Evolutionary conservation across 2,113 vertebrate genomes (phyloP).

Genomic region (Leucopsar rothschildi): DNA sequence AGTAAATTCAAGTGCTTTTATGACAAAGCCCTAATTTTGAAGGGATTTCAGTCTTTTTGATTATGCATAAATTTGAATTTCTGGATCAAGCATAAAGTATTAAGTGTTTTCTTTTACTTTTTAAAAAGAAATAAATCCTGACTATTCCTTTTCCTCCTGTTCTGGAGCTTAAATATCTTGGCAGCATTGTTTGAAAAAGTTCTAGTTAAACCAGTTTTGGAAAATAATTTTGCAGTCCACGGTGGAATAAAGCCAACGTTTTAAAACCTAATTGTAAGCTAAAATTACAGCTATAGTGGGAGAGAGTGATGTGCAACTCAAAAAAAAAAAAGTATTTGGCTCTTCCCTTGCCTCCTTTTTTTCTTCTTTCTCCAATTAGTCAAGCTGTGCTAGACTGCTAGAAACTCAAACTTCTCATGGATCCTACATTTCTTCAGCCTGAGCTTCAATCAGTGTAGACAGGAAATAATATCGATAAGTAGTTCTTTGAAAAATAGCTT

Average conservation of each 20-base stretch:
- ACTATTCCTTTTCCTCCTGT: neutral
- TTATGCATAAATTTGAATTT: constrained; percentile 13
- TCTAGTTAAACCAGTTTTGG: constrained; percentile 36
- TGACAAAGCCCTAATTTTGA: constrained; percentile 27
- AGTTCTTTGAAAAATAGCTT: neutral
- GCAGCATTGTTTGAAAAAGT: neutral
- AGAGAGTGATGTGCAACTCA: neutral
- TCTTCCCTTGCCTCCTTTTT: neutral
- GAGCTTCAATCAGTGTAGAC: neutral
- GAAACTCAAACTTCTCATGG: neutral
- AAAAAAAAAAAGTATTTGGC: neutral
- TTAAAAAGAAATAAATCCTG: neutral
- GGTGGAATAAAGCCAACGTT: neutral
- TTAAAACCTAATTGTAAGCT: neutral
- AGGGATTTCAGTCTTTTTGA: constrained; percentile 12
- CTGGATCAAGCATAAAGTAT: constrained; percentile 6
- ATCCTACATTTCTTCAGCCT: neutral
- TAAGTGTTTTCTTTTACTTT: neutral
- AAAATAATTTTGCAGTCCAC: neutral
- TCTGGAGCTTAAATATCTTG: constrained; percentile 11
- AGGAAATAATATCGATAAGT: neutral
- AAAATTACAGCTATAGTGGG: neutral
- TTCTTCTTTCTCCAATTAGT: neutral
- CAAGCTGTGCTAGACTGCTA: neutral
- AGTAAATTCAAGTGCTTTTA: constrained; percentile 24